These are phyloP conservation scores for Gymnothorax reevesii DNA, from an alignment of 2,797 vertebrate genomes.

Conservation along the genomic window DNA sequence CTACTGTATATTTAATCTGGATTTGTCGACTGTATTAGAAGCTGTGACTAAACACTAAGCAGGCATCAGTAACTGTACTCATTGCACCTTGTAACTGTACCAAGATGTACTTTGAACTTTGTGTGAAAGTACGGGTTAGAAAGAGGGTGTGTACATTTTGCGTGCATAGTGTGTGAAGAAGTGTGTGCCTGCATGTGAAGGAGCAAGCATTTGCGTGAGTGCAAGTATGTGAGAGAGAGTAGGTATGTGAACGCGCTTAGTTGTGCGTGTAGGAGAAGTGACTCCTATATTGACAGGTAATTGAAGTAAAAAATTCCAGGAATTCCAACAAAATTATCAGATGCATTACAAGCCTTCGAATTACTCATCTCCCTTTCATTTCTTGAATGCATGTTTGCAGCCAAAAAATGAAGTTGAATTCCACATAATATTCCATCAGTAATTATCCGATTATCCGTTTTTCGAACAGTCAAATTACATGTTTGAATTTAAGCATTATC, in stretches of 20 bases:
- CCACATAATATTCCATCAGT: background rate
- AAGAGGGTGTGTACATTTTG: too few relatives aligned
- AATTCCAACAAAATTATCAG: background rate
- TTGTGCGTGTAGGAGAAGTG: background rate
- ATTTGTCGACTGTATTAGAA: background rate
- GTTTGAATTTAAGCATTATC: background rate
- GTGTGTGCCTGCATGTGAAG: too few relatives aligned
- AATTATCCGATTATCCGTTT: background rate
- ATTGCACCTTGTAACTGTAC: background rate
- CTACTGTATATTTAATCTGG: background rate
- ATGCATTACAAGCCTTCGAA: background rate
- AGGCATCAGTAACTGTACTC: background rate
- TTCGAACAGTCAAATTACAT: background rate
- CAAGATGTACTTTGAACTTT: background rate
- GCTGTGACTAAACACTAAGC: background rate
- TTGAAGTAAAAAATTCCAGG: background rate
- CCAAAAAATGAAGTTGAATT: background rate
- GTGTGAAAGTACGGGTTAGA: too few relatives aligned
- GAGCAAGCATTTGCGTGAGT: background rate
- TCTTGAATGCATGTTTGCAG: background rate
- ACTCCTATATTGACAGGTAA: constrained; percentile 2
- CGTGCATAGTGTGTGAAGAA: too few relatives aligned
- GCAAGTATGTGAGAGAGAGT: background rate
- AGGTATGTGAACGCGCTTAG: background rate
- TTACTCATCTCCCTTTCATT: background rate